Evolutionary conservation across 2,888 invertebrate genomes (phyloP).

Genomic region (Ichneumoninae sp.): DNA sequence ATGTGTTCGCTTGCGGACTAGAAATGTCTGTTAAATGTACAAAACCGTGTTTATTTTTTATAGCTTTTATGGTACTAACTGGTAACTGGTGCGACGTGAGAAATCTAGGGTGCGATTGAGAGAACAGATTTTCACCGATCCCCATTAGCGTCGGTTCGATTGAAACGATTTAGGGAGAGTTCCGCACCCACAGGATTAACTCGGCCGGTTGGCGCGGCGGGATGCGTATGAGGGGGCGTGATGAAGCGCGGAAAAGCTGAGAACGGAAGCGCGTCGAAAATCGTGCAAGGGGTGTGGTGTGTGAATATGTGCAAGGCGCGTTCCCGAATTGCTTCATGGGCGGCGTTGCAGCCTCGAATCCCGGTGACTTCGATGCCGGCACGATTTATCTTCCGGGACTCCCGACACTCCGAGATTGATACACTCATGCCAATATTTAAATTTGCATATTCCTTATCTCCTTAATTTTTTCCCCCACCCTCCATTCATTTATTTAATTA

Average conservation of each 20-base stretch:
- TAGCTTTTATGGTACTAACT: background rate
- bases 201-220: background rate
- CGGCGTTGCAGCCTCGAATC: background rate
- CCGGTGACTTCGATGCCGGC: slow-evolving; percentile 37
- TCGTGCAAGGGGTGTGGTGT: slow-evolving; percentile 10
- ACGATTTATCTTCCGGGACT: slow-evolving; percentile 5
- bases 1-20: too few relatives aligned
- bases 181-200: slow-evolving; percentile 8
- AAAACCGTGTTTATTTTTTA: too few relatives aligned
- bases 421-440: background rate
- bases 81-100: background rate
- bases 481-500: slow-evolving; percentile 22
- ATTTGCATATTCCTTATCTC: background rate
- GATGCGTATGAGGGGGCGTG: background rate
- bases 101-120: background rate
- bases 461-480: background rate
- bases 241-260: slow-evolving; percentile 11
- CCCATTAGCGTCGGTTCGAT: background rate
- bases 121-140: background rate
- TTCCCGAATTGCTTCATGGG: background rate
- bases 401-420: background rate
- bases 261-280: slow-evolving; percentile 4
- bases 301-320: background rate
- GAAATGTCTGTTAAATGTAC: too few relatives aligned
- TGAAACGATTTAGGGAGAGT: background rate